Conservation (phyloP, 2,888 invertebrate genomes). For the Athetis lepigone region DNA sequence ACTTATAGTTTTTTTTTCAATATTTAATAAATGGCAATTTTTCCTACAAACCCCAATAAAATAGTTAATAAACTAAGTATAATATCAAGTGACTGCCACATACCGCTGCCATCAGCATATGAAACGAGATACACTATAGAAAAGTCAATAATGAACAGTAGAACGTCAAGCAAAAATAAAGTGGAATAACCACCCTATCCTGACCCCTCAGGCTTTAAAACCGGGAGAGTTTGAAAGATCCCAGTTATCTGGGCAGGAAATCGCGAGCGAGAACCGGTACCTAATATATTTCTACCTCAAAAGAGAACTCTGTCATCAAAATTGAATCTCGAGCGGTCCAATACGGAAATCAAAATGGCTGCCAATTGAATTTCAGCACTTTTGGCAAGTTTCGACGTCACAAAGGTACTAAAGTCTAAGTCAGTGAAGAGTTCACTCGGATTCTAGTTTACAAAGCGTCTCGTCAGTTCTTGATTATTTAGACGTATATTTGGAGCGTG, state of each 20-base stretch:
- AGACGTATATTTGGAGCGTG: slow-evolving; percentile 38
- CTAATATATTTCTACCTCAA: slow-evolving; percentile 67
- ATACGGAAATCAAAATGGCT: slow-evolving; percentile 70
- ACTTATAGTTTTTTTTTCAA: too few species aligned
- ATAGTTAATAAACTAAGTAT: slow-evolving; percentile 33
- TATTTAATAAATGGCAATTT: neutral
- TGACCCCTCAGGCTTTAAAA: slow-evolving; percentile 13
- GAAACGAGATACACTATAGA: slow-evolving; percentile 58
- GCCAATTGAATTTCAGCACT: slow-evolving; percentile 71
- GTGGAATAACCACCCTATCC: slow-evolving; percentile 32
- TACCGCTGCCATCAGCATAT: slow-evolving; percentile 42
- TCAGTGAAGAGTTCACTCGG: slow-evolving; percentile 32
- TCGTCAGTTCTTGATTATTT: slow-evolving; percentile 39
- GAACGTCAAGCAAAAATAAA: slow-evolving; percentile 50
- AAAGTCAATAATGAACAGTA: slow-evolving; percentile 63
- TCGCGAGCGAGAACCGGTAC: slow-evolving; percentile 58
- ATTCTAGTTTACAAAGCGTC: slow-evolving; percentile 35
- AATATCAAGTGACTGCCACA: slow-evolving; percentile 49
- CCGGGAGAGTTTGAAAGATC: slow-evolving; percentile 20
- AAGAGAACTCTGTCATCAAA: slow-evolving; percentile 68
- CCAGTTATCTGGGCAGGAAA: slow-evolving; percentile 46
- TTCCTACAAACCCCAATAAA: neutral
- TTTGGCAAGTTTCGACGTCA: slow-evolving; percentile 58
- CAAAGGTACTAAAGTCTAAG: slow-evolving; percentile 62
- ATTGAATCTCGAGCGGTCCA: slow-evolving; percentile 65